phyloP scores from a whole-genome alignment of 2,888 invertebrate genomes.

The Xanthostigma xanthostigma region DNA sequence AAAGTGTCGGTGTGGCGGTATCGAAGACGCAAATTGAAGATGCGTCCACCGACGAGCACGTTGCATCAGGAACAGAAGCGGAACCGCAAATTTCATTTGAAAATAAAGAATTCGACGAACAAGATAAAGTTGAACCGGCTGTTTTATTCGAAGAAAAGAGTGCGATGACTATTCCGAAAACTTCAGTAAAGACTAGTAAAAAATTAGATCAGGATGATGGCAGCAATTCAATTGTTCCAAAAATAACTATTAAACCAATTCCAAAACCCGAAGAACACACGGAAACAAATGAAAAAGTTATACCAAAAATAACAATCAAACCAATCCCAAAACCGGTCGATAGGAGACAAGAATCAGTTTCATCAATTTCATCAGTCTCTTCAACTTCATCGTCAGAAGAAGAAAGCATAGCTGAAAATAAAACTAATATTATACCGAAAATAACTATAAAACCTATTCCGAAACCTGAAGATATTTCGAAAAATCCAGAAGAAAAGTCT shows the following conservation, averaged over 20 bases:
- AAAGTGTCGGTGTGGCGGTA: no score
- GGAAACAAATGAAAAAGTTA: constrained; percentile 3
- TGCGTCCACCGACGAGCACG: no score
- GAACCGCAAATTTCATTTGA: no score
- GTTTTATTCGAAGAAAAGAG: no score
- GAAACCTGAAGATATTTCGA: constrained; percentile 13
- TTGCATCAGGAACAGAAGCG: no score
- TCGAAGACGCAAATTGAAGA: no score
- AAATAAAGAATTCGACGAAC: no score
- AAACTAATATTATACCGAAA: constrained; percentile 23
- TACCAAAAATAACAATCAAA: constrained; percentile 35
- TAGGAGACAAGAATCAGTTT: constrained; percentile 16
- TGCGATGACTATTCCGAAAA: no score
- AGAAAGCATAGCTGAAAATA: constrained; percentile 17
- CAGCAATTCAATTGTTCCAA: background rate
- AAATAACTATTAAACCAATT: constrained; percentile 13
- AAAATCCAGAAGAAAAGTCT: constrained; percentile 13
- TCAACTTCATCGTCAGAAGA: background rate
- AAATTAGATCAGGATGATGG: no score
- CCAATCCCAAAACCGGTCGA: constrained; percentile 25
- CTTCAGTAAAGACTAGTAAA: no score
- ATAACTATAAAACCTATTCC: constrained; percentile 33
- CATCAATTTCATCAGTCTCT: background rate
- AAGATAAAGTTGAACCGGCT: no score
- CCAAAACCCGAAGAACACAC: constrained; percentile 12